Conservation (phyloP, 2,797 vertebrate genomes). For the Dallia pectoralis region DNA sequence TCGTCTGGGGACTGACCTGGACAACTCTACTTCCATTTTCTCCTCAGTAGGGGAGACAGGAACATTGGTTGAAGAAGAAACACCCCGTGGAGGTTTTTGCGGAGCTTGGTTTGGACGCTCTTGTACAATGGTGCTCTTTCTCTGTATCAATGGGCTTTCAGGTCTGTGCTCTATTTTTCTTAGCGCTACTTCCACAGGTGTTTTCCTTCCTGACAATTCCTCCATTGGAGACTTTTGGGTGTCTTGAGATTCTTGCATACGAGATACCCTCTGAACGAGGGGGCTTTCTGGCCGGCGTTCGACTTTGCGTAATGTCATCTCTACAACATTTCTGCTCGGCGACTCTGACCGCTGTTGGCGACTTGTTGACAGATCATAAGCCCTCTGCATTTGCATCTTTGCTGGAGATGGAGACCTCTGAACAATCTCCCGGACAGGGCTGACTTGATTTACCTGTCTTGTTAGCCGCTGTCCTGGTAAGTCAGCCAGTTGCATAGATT, state of each 20-base stretch:
- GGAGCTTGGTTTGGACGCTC: slow-evolving; percentile 51
- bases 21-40: slow-evolving; percentile 71
- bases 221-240: slow-evolving; percentile 49
- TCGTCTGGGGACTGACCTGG: slow-evolving; percentile 43
- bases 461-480: slow-evolving; percentile 71
- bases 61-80: slow-evolving; percentile 15
- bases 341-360: slow-evolving; percentile 59
- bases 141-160: slow-evolving; percentile 74
- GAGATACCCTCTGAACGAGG: slow-evolving; percentile 70
- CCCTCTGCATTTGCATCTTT: slow-evolving; percentile 3
- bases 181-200: slow-evolving; percentile 63
- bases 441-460: slow-evolving; percentile 61
- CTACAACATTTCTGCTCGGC: slow-evolving; percentile 60
- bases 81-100: slow-evolving; percentile 55
- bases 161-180: slow-evolving; percentile 74
- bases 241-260: slow-evolving; percentile 65
- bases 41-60: slow-evolving; percentile 57
- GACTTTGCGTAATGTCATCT: slow-evolving; percentile 69
- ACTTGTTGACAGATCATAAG: slow-evolving; percentile 30
- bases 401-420: slow-evolving; percentile 69
- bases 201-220: slow-evolving; percentile 60
- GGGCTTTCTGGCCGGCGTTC: slow-evolving; percentile 75
- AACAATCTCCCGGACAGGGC: slow-evolving; percentile 66
- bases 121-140: slow-evolving; percentile 50
- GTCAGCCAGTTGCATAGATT: slow-evolving; percentile 74